These are phyloP conservation scores for Proctacanthus coquilletti DNA, from an alignment of 1,140 invertebrate species.

Conservation along the genomic window DNA sequence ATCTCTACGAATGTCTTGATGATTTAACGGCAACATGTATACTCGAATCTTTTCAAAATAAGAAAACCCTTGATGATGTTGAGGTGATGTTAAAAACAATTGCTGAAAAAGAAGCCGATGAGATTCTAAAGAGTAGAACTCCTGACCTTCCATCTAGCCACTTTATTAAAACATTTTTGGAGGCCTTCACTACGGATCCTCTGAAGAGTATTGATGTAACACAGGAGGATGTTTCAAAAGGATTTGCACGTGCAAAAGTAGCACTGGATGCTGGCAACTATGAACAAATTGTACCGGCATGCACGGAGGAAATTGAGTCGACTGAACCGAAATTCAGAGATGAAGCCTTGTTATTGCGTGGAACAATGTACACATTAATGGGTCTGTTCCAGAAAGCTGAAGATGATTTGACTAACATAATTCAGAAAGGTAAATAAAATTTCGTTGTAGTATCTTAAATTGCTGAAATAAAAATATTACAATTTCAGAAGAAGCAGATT, in stretches of 20 bases:
- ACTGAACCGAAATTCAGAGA: constrained; percentile 35
- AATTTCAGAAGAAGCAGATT: constrained; percentile 32
- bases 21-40: constrained; percentile 86
- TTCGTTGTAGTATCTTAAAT: background rate
- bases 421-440: constrained; percentile 33
- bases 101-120: constrained; percentile 52
- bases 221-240: constrained; percentile 29
- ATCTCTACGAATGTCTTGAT: constrained; percentile 67
- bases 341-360: constrained; percentile 60
- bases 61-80: constrained; percentile 57
- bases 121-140: constrained; percentile 48
- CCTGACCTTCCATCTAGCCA: constrained; percentile 65
- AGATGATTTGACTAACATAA: constrained; percentile 49
- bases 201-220: constrained; percentile 31
- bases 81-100: constrained; percentile 71
- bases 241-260: constrained; percentile 47
- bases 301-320: constrained; percentile 65
- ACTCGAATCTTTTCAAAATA: constrained; percentile 74
- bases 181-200: constrained; percentile 72
- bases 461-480: no score
- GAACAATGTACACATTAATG: constrained; percentile 65
- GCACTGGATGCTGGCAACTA: constrained; percentile 54
- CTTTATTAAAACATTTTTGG: constrained; percentile 72
- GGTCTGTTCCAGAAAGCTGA: constrained; percentile 55
- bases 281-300: constrained; percentile 61